phyloP scores from a whole-genome alignment of 2,888 invertebrate species.

The Gerris lacustris region DNA sequence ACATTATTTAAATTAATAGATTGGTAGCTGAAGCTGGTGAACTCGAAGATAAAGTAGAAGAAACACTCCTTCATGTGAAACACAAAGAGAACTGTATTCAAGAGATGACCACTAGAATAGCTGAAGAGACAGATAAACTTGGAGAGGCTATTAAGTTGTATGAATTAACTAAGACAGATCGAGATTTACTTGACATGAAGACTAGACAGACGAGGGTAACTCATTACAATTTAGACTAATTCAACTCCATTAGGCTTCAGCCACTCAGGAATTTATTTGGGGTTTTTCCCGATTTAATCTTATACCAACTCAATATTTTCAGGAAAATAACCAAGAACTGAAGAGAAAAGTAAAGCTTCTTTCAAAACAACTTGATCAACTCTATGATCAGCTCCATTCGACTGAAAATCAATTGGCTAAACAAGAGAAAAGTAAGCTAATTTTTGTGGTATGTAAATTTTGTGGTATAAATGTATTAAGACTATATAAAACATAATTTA shows the following conservation, averaged over 20 bases:
- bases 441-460: neutral
- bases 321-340: neutral
- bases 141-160: neutral
- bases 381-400: neutral
- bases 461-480: too few relatives aligned
- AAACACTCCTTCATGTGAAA: neutral
- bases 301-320: neutral
- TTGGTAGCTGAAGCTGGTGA: neutral
- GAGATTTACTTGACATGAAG: constrained; percentile 6
- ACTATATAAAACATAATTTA: too few relatives aligned
- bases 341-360: neutral
- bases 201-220: neutral
- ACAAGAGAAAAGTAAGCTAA: neutral
- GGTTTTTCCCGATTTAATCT: too few relatives aligned
- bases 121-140: neutral
- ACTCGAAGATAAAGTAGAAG: constrained; percentile 2
- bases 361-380: neutral
- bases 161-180: neutral
- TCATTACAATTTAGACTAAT: neutral
- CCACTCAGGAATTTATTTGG: neutral
- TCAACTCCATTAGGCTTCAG: too few relatives aligned
- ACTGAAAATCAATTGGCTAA: neutral
- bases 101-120: neutral
- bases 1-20: neutral
- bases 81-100: neutral